Evolutionary conservation across 2,113 vertebrate genomes (phyloP).

Genomic region (Cariama cristata): DNA sequence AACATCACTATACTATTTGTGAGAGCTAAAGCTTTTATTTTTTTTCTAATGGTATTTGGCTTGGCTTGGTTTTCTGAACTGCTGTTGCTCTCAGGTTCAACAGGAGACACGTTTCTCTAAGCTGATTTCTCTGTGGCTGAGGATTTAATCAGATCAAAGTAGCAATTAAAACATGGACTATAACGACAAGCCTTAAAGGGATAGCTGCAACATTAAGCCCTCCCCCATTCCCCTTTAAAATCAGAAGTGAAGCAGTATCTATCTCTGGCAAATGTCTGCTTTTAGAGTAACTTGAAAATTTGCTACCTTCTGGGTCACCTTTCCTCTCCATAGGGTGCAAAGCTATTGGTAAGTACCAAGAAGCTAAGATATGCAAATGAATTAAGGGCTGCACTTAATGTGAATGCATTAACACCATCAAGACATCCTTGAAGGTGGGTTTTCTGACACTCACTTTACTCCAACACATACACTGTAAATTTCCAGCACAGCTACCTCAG

Average conservation of each 20-base stretch:
- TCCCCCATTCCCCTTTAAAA: background rate
- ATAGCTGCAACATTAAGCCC: slow-evolving; percentile 15
- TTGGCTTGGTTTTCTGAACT: slow-evolving; percentile 43
- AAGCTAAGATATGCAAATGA: slow-evolving; percentile 13
- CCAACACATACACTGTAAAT: background rate
- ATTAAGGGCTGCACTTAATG: slow-evolving; percentile 3
- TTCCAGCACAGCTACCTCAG: slow-evolving; percentile 33
- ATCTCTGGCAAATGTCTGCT: background rate
- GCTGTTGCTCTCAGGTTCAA: slow-evolving; percentile 64
- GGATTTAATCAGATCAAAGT: slow-evolving; percentile 71
- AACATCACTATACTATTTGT: background rate
- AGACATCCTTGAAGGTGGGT: background rate
- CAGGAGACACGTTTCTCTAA: slow-evolving; percentile 65
- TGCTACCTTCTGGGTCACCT: background rate
- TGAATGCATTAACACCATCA: slow-evolving; percentile 10
- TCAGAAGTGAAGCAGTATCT: background rate
- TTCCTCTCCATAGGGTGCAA: background rate
- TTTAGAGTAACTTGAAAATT: background rate
- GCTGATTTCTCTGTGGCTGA: slow-evolving; percentile 67
- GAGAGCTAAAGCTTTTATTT: background rate
- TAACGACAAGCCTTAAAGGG: slow-evolving; percentile 54
- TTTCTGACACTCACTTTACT: background rate
- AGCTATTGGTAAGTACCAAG: background rate
- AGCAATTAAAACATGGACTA: slow-evolving; percentile 56
- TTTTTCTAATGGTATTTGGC: slow-evolving; percentile 17